phyloP scores from a whole-genome alignment of 2,888 invertebrate species.

The Panopea generosa region DNA sequence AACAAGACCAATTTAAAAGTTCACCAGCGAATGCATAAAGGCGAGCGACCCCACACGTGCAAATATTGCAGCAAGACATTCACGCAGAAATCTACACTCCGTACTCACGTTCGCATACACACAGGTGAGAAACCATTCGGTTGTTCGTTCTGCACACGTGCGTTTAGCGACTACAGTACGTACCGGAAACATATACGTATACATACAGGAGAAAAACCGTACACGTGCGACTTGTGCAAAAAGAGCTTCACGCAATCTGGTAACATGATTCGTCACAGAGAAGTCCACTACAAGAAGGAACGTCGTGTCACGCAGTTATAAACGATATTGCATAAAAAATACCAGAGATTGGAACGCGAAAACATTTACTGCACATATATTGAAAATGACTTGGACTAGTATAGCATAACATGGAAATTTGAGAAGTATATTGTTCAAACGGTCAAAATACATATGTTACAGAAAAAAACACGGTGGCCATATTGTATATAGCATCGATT shows the following conservation, averaged over 20 bases:
- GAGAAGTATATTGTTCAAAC: no score
- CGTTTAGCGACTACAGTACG: constrained; percentile 69
- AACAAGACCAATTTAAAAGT: constrained; percentile 41
- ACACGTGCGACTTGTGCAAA: constrained; percentile 65
- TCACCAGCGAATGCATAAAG: constrained; percentile 60
- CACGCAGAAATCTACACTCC: constrained; percentile 67
- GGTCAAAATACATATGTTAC: no score
- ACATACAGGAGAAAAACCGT: constrained; percentile 70
- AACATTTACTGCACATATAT: no score
- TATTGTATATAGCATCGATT: no score
- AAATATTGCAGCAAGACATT: constrained; percentile 63
- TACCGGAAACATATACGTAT: constrained; percentile 67
- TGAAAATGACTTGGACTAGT: no score
- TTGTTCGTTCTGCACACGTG: constrained; percentile 62
- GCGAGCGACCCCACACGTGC: constrained; percentile 59
- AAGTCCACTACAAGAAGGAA: constrained; percentile 41
- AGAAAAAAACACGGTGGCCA: no score
- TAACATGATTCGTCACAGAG: constrained; percentile 69
- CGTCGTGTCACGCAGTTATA: no score
- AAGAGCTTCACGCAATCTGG: constrained; percentile 71
- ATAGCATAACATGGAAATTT: no score
- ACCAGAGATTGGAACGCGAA: no score
- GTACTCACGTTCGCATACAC: constrained; percentile 67
- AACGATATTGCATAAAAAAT: no score
- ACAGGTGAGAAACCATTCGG: constrained; percentile 68